Evolutionary conservation across 2,797 vertebrate species (phyloP), one percentile per base, ranked within the genome.

Genomic region (Phataginus tricuspis): DNA sequence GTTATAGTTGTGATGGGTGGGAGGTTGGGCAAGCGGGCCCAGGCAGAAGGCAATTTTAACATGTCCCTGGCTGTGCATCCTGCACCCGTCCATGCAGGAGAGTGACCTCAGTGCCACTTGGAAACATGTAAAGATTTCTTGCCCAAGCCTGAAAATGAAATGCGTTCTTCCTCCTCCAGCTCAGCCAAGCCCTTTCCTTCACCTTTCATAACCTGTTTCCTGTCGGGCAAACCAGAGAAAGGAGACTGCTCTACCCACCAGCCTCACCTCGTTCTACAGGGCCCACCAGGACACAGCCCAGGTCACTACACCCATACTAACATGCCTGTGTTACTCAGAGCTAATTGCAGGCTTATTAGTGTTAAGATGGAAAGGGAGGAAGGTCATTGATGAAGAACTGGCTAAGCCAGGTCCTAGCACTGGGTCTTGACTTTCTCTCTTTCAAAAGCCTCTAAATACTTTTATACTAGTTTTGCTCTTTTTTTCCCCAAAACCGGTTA

Each of bases 91-190:
- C 9, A 12, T 94, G 29, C 25, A 8, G 71, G 55, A 82, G 31
- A 94, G 59, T 37, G 14, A 11, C 57, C 49, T 86, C 74, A 71
- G 39, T 61, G 68, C 42, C 27, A 11, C 12, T 29, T 82, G 16
- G 25, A 25, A 55, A 72, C 68, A 37, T 2, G 0, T 21, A 5
- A 66, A 34, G 90, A 71, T 93, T 87, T 15, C 64, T 59, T 87
- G 55, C 23, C 51, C n/a, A 51, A 57, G 21, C 27, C 66, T 98
- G 97, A 97, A 98, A 96, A 98, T 96, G 97, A 88, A 94, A 94
- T 86, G 34, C 16, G 64, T 45, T 39, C 49, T 27, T 53, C n/a
- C n/a, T 61, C 57, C 74, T 66, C 19, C 8, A 18, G 2, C 18
- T 78, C 45, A 55, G 25, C 34, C 27, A 55, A 11, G 5, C 3